Conservation (phyloP, 2,888 invertebrate species). For the Mythimna albipuncta region DNA sequence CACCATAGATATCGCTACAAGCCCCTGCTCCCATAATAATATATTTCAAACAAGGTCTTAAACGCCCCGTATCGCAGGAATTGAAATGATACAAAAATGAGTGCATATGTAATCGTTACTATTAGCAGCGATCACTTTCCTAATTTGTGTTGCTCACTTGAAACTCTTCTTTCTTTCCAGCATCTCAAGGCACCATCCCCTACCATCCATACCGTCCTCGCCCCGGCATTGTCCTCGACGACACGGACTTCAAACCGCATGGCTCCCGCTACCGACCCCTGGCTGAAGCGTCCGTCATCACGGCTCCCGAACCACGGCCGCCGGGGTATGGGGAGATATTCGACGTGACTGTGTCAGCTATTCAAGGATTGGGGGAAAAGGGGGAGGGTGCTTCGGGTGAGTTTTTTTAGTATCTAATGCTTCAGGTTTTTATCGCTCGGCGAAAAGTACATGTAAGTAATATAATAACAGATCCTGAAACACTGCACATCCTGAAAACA, state of each 20-base stretch:
- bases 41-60: too few species aligned
- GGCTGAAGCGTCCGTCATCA: slow-evolving; percentile 84
- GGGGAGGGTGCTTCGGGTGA: slow-evolving; percentile 78
- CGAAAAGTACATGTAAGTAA: too few species aligned
- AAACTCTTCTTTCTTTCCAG: slow-evolving; percentile 65
- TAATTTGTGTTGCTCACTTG: not conserved
- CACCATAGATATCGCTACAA: too few species aligned
- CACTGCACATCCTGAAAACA: too few species aligned
- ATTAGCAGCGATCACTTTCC: too few species aligned
- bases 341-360: slow-evolving; percentile 96
- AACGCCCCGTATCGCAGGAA: too few species aligned
- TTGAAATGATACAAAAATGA: too few species aligned
- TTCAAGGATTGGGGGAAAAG: slow-evolving; percentile 94
- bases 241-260: slow-evolving; percentile 94
- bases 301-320: slow-evolving; percentile 83
- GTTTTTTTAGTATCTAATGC: slow-evolving; percentile 26
- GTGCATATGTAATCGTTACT: too few species aligned
- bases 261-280: slow-evolving; percentile 81
- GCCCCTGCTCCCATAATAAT: too few species aligned
- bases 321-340: slow-evolving; percentile 94
- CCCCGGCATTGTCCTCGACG: slow-evolving; percentile 96
- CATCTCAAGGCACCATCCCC: slow-evolving; percentile 82
- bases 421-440: too few species aligned
- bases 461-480: too few species aligned
- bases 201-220: slow-evolving; percentile 94